These are phyloP conservation scores for Climacteris rufus DNA, from an alignment of 2,113 vertebrate species.

Conservation along the genomic window DNA sequence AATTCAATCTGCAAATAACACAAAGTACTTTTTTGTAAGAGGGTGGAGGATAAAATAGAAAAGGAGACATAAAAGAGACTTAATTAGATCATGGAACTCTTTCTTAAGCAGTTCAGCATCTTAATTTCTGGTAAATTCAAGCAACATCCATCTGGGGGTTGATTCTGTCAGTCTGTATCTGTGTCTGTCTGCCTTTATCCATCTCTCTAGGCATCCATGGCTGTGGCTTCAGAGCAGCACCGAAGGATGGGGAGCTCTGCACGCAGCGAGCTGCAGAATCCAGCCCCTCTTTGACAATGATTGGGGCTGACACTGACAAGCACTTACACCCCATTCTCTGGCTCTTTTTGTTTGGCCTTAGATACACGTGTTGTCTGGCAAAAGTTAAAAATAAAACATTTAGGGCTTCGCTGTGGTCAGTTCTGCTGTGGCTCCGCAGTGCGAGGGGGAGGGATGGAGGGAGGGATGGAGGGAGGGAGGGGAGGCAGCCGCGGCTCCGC, in stretches of 20 bases:
- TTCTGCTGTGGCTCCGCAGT: not conserved
- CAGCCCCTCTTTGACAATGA: slow-evolving; percentile 15
- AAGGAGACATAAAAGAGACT: slow-evolving; percentile 3
- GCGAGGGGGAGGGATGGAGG: not conserved
- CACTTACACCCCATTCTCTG: slow-evolving; percentile 6
- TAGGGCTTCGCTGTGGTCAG: slow-evolving; percentile 8
- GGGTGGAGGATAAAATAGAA: not conserved
- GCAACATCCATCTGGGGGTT: slow-evolving; percentile 10
- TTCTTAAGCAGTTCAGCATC: slow-evolving; percentile 39
- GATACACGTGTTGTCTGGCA: slow-evolving; percentile 17
- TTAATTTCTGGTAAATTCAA: slow-evolving; percentile 38
- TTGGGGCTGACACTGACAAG: slow-evolving; percentile 24
- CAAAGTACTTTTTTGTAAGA: not conserved
- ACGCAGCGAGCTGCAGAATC: not conserved
- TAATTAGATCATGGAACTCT: slow-evolving; percentile 35
- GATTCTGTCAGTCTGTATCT: slow-evolving; percentile 49
- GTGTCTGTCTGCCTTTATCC: slow-evolving; percentile 42
- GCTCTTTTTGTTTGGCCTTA: slow-evolving; percentile 1
- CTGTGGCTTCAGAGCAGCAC: not conserved
- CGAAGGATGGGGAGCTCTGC: not conserved
- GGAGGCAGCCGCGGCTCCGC: not conserved
- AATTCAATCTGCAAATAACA: slow-evolving; percentile 15
- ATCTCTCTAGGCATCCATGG: slow-evolving; percentile 12
- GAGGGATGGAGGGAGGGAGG: not conserved
- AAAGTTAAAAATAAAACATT: slow-evolving; percentile 62